Percentiles rank a stretch among this genome's conserved stretches.
phyloP scores from a whole-genome alignment of 2,888 invertebrate genomes.

The Willowsia nigromaculata region DNA sequence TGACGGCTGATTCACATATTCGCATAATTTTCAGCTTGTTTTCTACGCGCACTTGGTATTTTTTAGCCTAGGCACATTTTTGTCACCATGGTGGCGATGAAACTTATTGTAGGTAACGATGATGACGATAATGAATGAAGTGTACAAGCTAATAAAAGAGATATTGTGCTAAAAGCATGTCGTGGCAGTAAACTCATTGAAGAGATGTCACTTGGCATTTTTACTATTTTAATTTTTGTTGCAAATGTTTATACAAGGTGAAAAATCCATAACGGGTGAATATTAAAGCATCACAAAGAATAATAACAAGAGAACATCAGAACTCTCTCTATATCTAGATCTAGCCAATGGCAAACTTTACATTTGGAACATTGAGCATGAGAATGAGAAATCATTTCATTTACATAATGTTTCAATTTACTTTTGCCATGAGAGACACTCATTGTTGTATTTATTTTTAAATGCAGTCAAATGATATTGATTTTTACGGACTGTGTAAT shows the following conservation, averaged over 20 bases:
- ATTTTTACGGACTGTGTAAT: constrained; percentile 50
- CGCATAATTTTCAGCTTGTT: background rate
- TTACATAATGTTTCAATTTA: constrained; percentile 63
- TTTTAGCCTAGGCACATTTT: background rate
- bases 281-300: constrained; percentile 35
- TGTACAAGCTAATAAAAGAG: constrained; percentile 23
- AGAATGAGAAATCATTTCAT: constrained; percentile 31
- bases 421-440: background rate
- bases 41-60: background rate
- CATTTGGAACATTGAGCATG: constrained; percentile 13
- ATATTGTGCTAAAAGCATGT: constrained; percentile 23
- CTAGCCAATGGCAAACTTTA: constrained; percentile 7
- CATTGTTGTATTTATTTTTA: background rate
- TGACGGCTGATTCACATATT: background rate
- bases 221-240: constrained; percentile 26
- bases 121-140: constrained; percentile 16
- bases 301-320: constrained; percentile 19
- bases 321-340: constrained; percentile 40
- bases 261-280: constrained; percentile 37
- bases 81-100: background rate
- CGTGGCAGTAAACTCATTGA: constrained; percentile 9
- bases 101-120: background rate
- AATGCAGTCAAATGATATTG: constrained; percentile 32
- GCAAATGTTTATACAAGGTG: constrained; percentile 43
- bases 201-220: constrained; percentile 46